Evolutionary conservation across 2,888 invertebrate species (phyloP).

Genomic region (Gari tellinella): DNA sequence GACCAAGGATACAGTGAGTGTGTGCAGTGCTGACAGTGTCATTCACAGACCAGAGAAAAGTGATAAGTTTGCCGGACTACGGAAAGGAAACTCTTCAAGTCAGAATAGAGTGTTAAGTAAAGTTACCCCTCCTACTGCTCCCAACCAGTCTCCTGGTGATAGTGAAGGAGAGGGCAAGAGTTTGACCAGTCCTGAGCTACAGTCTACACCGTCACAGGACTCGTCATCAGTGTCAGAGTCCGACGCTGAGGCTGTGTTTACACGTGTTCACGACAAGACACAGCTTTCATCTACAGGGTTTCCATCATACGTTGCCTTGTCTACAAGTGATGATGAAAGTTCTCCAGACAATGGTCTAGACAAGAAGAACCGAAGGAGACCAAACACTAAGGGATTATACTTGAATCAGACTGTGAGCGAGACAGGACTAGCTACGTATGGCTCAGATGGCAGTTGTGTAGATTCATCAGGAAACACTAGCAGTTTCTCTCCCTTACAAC

Average conservation of each 20-base stretch:
- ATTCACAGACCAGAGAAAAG: conserved; percentile 64
- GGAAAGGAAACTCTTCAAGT: conserved; percentile 43
- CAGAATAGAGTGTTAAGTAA: conserved; percentile 62
- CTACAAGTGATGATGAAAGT: conserved; percentile 67
- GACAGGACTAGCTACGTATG: no score
- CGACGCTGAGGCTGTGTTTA: conserved; percentile 77
- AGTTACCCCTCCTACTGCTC: conserved; percentile 68
- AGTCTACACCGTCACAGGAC: conserved; percentile 58
- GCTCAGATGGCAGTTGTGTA: no score
- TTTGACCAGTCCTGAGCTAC: conserved; percentile 39
- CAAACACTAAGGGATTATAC: no score
- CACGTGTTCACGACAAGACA: conserved; percentile 77
- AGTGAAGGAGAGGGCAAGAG: conserved; percentile 19
- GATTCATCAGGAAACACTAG: no score
- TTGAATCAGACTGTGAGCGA: no score
- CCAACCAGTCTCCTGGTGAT: conserved; percentile 50
- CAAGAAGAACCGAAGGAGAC: no score
- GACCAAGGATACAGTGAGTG: conserved; percentile 69
- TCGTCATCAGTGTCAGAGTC: conserved; percentile 64
- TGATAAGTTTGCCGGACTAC: conserved; percentile 63
- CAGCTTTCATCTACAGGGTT: conserved; percentile 73
- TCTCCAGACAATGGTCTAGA: conserved; percentile 30
- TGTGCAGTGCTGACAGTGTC: conserved; percentile 74
- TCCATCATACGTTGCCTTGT: conserved; percentile 74
- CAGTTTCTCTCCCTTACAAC: not conserved